These are phyloP conservation scores for Nemurella pictetii DNA, from an alignment of 2,888 invertebrate species.

Conservation along the genomic window DNA sequence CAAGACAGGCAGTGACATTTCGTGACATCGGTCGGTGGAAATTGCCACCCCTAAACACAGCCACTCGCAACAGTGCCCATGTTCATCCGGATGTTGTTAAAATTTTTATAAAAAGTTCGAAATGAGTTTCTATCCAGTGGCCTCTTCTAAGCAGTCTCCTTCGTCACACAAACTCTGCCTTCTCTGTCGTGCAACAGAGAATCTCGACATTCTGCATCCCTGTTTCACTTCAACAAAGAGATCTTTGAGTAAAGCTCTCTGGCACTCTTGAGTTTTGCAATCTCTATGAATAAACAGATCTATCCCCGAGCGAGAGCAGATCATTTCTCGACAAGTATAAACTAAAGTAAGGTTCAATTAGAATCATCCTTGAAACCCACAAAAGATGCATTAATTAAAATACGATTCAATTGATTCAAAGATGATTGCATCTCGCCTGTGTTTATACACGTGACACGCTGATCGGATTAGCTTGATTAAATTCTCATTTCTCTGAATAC, in stretches of 20 bases:
- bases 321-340: too few species aligned
- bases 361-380: background rate
- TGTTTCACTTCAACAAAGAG: background rate
- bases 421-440: background rate
- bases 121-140: background rate
- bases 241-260: background rate
- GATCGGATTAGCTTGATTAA: background rate
- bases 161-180: background rate
- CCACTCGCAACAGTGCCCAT: too few species aligned
- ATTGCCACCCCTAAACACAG: too few species aligned
- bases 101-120: background rate
- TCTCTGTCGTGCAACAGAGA: background rate
- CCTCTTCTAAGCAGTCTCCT: background rate
- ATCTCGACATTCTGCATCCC: background rate
- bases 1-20: background rate
- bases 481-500: background rate
- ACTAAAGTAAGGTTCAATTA: too few species aligned
- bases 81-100: background rate
- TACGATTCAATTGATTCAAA: background rate
- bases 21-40: background rate
- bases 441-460: background rate
- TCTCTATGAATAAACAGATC: background rate
- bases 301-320: background rate
- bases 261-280: background rate
- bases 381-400: background rate